These are phyloP conservation scores for Baronia brevicornis DNA, from an alignment of 2,888 invertebrate species.

Conservation along the genomic window DNA sequence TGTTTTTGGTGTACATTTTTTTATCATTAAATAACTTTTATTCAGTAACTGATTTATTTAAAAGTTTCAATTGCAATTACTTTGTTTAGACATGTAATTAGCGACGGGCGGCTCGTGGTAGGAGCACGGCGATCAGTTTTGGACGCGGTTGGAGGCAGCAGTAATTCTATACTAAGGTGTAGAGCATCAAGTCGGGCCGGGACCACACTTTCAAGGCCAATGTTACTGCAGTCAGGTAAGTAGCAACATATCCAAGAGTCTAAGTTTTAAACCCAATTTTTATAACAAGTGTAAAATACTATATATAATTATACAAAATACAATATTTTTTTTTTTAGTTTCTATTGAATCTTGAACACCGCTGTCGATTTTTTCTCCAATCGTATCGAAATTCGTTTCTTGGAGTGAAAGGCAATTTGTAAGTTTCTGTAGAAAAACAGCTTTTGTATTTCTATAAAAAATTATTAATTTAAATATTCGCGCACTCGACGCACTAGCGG, in stretches of 20 bases:
- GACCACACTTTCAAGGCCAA: conserved; percentile 55
- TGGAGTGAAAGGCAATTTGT: too few relatives aligned
- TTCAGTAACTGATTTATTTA: background rate
- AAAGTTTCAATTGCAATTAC: conserved; percentile 9
- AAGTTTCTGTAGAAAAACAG: too few relatives aligned
- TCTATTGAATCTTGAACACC: too few relatives aligned
- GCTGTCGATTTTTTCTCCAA: too few relatives aligned
- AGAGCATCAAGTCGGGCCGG: conserved; percentile 60
- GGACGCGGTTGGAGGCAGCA: conserved; percentile 54
- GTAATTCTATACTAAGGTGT: conserved; percentile 51
- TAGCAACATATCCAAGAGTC: conserved; percentile 3
- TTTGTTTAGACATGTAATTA: conserved; percentile 49
- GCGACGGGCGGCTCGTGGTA: conserved; percentile 56
- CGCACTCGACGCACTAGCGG: too few relatives aligned
- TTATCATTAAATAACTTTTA: too few relatives aligned
- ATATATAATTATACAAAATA: conserved; percentile 12
- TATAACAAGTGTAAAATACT: too few relatives aligned
- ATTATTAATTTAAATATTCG: too few relatives aligned
- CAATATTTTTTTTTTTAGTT: too few relatives aligned
- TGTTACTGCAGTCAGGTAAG: conserved; percentile 60
- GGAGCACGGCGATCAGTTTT: conserved; percentile 57
- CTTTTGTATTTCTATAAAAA: too few relatives aligned
- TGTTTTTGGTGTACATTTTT: too few relatives aligned
- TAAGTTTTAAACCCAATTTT: conserved; percentile 4
- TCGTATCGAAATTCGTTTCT: too few relatives aligned